These are phyloP conservation scores for Uropsilus gracilis DNA, from an alignment of 2,113 vertebrate genomes.

Conservation along the genomic window DNA sequence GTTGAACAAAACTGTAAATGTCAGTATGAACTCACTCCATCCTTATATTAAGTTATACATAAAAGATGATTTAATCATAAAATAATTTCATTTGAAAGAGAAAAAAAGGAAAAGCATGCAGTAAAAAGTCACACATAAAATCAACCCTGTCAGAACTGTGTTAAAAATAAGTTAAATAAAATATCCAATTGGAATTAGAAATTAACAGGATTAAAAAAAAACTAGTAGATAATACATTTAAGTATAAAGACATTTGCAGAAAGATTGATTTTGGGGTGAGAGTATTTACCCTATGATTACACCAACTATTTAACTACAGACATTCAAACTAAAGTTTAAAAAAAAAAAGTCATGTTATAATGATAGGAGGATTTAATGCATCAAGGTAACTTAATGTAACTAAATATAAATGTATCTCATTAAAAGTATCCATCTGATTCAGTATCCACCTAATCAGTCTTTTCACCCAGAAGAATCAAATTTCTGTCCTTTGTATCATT, in stretches of 20 bases:
- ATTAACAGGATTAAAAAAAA: too few species aligned
- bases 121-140: neutral
- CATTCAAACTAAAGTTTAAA: neutral
- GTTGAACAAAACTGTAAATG: neutral
- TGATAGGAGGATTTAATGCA: neutral
- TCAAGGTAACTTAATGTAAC: neutral
- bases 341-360: neutral
- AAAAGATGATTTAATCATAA: neutral
- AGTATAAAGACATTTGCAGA: neutral
- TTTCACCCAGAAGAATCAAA: neutral
- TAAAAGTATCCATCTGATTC: neutral
- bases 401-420: neutral
- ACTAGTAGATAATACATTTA: too few species aligned
- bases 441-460: neutral
- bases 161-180: neutral
- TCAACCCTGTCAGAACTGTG: neutral
- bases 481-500: neutral
- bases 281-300: too few species aligned
- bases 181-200: neutral
- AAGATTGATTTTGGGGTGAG: too few species aligned
- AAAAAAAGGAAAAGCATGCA: neutral
- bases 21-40: neutral
- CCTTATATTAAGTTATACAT: too few species aligned
- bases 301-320: neutral
- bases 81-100: too few species aligned